Evolutionary conservation across 2,888 invertebrate species (phyloP).

Genomic region (Prosopocoilus inquinatus): DNA sequence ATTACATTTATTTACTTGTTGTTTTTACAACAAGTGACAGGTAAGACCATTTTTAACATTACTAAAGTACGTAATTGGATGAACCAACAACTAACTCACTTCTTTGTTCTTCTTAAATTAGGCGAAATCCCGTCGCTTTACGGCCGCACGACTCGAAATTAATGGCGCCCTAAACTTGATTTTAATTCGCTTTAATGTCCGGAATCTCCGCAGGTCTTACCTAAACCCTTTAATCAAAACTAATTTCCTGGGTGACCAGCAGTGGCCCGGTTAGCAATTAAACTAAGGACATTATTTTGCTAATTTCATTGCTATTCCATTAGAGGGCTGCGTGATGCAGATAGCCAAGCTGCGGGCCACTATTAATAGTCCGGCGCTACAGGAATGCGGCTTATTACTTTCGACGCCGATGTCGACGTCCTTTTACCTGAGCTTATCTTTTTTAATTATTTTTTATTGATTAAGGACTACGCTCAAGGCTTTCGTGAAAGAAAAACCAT

Average conservation of each 20-base stretch:
- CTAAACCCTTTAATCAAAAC: constrained; percentile 46
- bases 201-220: constrained; percentile 19
- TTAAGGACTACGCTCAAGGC: too few relatives aligned
- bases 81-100: too few relatives aligned
- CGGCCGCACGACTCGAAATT: constrained; percentile 11
- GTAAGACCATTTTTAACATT: too few relatives aligned
- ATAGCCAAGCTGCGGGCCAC: constrained; percentile 44
- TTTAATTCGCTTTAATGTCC: constrained; percentile 22
- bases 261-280: constrained; percentile 44
- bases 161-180: constrained; percentile 17
- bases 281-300: constrained; percentile 53
- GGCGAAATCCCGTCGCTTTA: background rate
- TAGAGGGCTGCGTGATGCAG: constrained; percentile 52
- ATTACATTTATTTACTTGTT: too few relatives aligned
- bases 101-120: too few relatives aligned
- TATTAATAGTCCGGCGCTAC: constrained; percentile 32
- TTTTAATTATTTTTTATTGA: too few relatives aligned
- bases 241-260: constrained; percentile 46
- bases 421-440: too few relatives aligned
- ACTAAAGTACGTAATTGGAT: too few relatives aligned
- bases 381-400: constrained; percentile 32
- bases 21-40: too few relatives aligned
- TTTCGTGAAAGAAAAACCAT: too few relatives aligned
- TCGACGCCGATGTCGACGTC: too few relatives aligned
- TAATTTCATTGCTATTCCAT: constrained; percentile 54